Evolutionary conservation across 2,888 invertebrate genomes (phyloP).

Genomic region (Rosalia funebris): DNA sequence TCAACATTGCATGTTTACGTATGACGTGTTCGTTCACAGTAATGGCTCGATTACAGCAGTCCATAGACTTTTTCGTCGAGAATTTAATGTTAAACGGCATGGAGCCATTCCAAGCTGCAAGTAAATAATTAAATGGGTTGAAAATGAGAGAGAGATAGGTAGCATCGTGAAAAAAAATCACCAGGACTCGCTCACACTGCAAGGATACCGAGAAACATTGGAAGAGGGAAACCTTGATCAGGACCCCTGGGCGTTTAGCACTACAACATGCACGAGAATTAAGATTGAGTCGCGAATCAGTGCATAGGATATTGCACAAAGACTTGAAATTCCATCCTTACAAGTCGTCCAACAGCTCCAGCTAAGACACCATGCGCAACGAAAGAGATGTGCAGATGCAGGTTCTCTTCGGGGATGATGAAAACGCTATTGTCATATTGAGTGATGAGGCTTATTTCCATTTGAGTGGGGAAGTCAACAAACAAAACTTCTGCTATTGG

Average conservation of each 20-base stretch:
- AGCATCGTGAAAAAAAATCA: constrained; percentile 8
- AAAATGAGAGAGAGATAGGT: neutral
- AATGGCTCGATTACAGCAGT: constrained; percentile 28
- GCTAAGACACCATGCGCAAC: neutral
- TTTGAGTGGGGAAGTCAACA: constrained; percentile 43
- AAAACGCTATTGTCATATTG: constrained; percentile 8
- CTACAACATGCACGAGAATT: neutral
- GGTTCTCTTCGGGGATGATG: constrained; percentile 28
- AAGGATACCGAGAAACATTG: constrained; percentile 7
- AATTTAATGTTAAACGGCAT: constrained; percentile 19
- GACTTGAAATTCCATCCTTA: neutral
- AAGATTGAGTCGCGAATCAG: neutral
- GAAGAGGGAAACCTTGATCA: neutral
- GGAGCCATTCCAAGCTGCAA: constrained; percentile 2
- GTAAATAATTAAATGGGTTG: constrained; percentile 3
- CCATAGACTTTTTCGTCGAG: constrained; percentile 33
- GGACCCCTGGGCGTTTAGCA: neutral
- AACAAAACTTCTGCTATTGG: constrained; percentile 43
- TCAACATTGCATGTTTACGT: constrained; percentile 35
- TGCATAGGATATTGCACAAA: neutral
- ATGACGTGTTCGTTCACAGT: constrained; percentile 29
- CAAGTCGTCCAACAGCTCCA: neutral
- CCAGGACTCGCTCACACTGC: neutral
- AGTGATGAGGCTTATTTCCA: constrained; percentile 46
- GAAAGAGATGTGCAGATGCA: constrained; percentile 27